Conservation (phyloP, 2,797 vertebrate genomes). For the Pangasius djambal region DNA sequence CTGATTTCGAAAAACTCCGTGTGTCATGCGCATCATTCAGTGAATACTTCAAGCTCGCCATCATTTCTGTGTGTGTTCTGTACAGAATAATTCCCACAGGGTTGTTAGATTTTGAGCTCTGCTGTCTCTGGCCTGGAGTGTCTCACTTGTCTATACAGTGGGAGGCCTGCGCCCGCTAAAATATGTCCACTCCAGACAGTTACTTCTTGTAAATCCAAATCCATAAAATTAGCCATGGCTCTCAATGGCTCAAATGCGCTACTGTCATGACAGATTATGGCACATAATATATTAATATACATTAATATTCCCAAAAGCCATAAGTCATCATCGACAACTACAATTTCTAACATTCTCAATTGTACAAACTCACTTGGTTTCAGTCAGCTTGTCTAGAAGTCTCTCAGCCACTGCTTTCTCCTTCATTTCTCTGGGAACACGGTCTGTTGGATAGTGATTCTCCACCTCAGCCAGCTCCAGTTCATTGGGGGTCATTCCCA, state of each 20-base stretch:
- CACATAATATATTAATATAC: background rate
- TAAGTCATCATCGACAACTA: background rate
- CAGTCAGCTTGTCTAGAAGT: conserved; percentile 82
- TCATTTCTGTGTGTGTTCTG: background rate
- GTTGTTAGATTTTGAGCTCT: background rate
- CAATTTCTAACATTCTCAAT: background rate
- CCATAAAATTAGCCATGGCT: background rate
- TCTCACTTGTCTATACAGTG: background rate
- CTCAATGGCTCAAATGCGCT: background rate
- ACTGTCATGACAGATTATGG: background rate
- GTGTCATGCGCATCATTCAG: background rate
- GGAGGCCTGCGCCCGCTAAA: background rate
- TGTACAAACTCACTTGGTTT: conserved; percentile 82
- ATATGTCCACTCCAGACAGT: background rate
- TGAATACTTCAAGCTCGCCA: background rate
- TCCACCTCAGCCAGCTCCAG: conserved; percentile 83
- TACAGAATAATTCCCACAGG: background rate
- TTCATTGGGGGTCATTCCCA: conserved; percentile 91
- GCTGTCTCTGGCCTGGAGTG: background rate
- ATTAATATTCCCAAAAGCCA: background rate
- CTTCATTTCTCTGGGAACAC: conserved; percentile 81
- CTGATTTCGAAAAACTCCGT: no score
- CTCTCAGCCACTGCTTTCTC: conserved; percentile 86
- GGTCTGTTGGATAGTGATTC: conserved; percentile 80
- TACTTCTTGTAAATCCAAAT: background rate